A percentile compares a stretch with the other conserved stretches of the same genome.
phyloP scores from a whole-genome alignment of 2,888 invertebrate species.

The Euphydryas editha region DNA sequence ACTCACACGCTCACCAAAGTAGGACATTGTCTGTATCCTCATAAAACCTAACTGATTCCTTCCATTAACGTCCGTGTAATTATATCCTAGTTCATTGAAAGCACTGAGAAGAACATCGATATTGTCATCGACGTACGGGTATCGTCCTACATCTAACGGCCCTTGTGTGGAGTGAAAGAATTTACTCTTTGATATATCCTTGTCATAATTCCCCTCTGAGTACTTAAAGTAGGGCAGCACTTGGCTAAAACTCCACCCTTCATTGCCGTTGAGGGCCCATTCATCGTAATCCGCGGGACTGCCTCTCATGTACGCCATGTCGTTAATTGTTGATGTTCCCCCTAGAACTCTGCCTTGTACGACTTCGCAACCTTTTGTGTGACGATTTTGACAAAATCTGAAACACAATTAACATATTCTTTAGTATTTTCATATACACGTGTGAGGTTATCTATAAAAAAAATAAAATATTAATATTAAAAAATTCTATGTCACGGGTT shows the following conservation, averaged over 20 bases:
- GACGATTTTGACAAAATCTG: constrained; percentile 74
- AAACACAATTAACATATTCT: constrained; percentile 43
- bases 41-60: constrained; percentile 74
- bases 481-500: no score
- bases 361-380: constrained; percentile 66
- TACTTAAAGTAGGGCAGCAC: constrained; percentile 76
- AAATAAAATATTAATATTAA: no score
- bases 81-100: constrained; percentile 72
- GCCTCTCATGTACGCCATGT: constrained; percentile 77
- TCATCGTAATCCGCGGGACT: constrained; percentile 77
- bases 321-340: constrained; percentile 73
- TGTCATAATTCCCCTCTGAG: constrained; percentile 78
- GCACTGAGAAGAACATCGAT: constrained; percentile 73
- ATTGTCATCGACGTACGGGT: constrained; percentile 74
- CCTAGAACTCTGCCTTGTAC: constrained; percentile 75
- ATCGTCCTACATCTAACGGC: constrained; percentile 74
- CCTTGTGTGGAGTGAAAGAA: constrained; percentile 75
- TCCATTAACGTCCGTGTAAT: constrained; percentile 76
- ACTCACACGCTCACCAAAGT: constrained; percentile 76
- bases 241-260: constrained; percentile 72
- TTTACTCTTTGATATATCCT: constrained; percentile 73
- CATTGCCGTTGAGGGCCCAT: constrained; percentile 73
- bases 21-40: constrained; percentile 76
- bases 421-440: not conserved
- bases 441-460: not conserved